These are phyloP conservation scores for Periophthalmus magnuspinnatus DNA, from an alignment of 2,797 vertebrate genomes.

Conservation along the genomic window DNA sequence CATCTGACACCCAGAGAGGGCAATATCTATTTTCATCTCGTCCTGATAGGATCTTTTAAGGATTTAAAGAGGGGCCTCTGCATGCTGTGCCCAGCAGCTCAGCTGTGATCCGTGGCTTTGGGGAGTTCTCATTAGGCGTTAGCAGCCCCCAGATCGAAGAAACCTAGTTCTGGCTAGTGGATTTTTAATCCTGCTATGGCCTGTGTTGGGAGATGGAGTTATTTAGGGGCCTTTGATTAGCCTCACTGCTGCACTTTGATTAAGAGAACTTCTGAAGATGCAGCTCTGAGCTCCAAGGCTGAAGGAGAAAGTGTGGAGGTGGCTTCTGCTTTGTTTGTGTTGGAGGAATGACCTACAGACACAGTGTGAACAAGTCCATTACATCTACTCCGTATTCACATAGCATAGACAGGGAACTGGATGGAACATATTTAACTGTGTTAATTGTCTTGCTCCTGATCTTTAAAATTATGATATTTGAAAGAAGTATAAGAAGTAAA, in stretches of 20 bases:
- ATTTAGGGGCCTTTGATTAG: conserved; percentile 99
- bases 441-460: background rate
- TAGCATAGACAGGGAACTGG: background rate
- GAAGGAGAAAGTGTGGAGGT: conserved; percentile 56
- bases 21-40: conserved; percentile 98
- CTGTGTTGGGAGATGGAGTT: conserved; percentile 93
- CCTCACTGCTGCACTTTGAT: conserved; percentile 92
- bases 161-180: conserved; percentile 92
- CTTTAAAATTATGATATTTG: background rate
- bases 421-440: background rate
- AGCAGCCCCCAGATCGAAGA: conserved; percentile 88
- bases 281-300: conserved; percentile 78
- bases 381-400: background rate
- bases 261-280: conserved; percentile 93
- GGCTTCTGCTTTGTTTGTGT: conserved; percentile 24
- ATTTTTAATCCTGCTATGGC: conserved; percentile 99
- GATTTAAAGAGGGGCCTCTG: conserved; percentile 91
- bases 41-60: conserved; percentile 96
- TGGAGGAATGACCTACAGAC: conserved; percentile 15
- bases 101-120: conserved; percentile 95
- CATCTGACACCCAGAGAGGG: conserved; percentile 87
- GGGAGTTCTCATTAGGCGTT: conserved; percentile 96
- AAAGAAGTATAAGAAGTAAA: background rate
- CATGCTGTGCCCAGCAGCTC: conserved; percentile 80
- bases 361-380: background rate